Base-by-base conservation (phyloP, 2,113 vertebrate genomes). In the Ammospiza nelsoni region DNA sequence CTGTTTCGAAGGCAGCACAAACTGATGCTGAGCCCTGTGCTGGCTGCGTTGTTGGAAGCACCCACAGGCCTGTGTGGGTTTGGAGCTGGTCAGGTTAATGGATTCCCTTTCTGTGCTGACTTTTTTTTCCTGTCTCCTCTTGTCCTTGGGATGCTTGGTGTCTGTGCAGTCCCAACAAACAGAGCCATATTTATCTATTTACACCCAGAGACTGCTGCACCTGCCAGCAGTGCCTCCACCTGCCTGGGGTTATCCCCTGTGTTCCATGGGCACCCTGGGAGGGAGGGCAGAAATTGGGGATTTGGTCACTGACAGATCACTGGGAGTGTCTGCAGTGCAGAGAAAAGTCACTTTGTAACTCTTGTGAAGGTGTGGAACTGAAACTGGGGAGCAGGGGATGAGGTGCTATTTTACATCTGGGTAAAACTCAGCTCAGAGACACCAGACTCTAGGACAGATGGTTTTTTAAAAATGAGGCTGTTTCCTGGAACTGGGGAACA, bases 361-460 rank as follows among this genome's bases (percentile, higher is more conserved):
- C 55, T 84, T 4, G 14, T 21, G 8, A 6, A 43, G 59, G 46
- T 8, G 1, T 51, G 11, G 59, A 23, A 55, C n/a, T 19, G 39
- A 17, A 31, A 29, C 54, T 46, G 8, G 29, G 28, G 58, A 15
- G 87, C 68, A 54, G 72, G 67, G 39, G 52, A 16, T 0, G 29
- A 94, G 88, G 95, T 95, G 94, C 93, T 96, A 44, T 89, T 95
- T 93, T 86, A 33, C 62, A n/a, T 52, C 15, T 63, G 93, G 19
- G 52, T 75, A 44, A 57, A 77, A 55, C 68, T 52, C 41, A 17
- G 0, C 77, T 71, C 23, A 7, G 87, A 77, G 75, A 41, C 79
- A 65, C 48, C 19, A 25, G 63, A 8, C 49, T 59, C 8, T 12
- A 61, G 51, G 48, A 54, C 10, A 81, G 37, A 22, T 68, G 49